Base-by-base conservation (phyloP, 1,140 invertebrate species). In the Luehdorfia chinensis region DNA sequence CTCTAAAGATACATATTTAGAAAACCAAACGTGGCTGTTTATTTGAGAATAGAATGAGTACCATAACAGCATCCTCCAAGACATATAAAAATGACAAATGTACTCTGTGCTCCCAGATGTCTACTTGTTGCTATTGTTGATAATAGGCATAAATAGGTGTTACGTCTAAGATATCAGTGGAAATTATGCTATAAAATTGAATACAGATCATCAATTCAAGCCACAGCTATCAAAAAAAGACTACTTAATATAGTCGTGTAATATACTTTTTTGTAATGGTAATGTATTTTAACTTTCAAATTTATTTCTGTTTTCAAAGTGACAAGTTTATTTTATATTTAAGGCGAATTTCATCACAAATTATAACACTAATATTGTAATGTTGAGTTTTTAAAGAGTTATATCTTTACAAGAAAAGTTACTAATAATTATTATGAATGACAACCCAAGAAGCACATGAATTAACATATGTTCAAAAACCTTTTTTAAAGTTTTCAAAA, bases 101-200 rank as follows among this genome's bases (percentile, higher is more conserved):
- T n/a, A n/a, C n/a, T n/a, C n/a, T n/a, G n/a, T 83, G 70, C 71
- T 83, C 71, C 63, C 80, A 80, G 75, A 76, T 84, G 75, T 79
- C 72, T 72, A 79, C 77, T 81, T 81, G 70, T 84, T 84, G 77
- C 69, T 81, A 68, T 78, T 76, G 61, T 77, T 81, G 65, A 70
- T 70, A 50, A 63, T 72, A 57, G 48, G 46, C 64, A 68, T 45
- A 50, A 64, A 66, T n/a, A n/a, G n/a, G n/a, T n/a, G n/a, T n/a
- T 44, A 60, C 53, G 50, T 63, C 45, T 56, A 58, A 63, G 59
- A 66, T 66, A 77, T 44, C 72, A 69, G 63, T 70, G 72, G 74
- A 64, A 72, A 67, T 59, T 63, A 73, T 32, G 46, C 66, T 37
- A 52, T 65, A 50, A 55, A 71, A 62, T 66, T 61, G 41, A 59